Evolutionary conservation across 2,888 invertebrate species (phyloP).

Genomic region (Pediacus dermestoides): DNA sequence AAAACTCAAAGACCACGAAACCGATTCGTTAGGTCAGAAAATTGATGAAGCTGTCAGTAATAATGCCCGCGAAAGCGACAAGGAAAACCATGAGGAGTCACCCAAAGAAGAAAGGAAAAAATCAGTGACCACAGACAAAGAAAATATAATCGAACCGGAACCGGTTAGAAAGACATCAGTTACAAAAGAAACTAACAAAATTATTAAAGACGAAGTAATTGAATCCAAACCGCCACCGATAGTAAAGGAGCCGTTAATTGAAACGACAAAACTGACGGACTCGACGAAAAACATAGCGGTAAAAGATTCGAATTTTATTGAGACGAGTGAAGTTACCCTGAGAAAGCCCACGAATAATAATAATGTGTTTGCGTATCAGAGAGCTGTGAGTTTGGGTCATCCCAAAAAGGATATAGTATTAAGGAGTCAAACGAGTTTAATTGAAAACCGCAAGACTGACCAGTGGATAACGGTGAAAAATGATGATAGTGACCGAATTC

Average conservation of each 20-base stretch:
- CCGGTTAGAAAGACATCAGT: too few species aligned
- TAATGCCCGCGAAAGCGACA: conserved; percentile 68
- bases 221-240: conserved; percentile 14
- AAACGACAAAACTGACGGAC: conserved; percentile 18
- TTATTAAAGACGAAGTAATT: too few species aligned
- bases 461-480: conserved; percentile 38
- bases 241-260: conserved; percentile 33
- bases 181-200: too few species aligned
- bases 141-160: too few species aligned
- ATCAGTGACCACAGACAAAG: conserved; percentile 21
- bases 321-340: conserved; percentile 38
- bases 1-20: conserved; percentile 71
- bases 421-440: conserved; percentile 40
- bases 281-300: conserved; percentile 20
- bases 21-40: conserved; percentile 55
- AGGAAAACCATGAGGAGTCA: conserved; percentile 59
- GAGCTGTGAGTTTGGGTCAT: conserved; percentile 39
- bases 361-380: conserved; percentile 36
- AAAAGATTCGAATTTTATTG: conserved; percentile 19
- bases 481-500: conserved; percentile 32
- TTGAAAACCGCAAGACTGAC: conserved; percentile 42
- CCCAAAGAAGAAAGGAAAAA: conserved; percentile 16
- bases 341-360: conserved; percentile 39
- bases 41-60: conserved; percentile 49
- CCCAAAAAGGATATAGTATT: conserved; percentile 35